Conservation (phyloP, 2,797 vertebrate species). For the Muraenolepis orangiensis region DNA sequence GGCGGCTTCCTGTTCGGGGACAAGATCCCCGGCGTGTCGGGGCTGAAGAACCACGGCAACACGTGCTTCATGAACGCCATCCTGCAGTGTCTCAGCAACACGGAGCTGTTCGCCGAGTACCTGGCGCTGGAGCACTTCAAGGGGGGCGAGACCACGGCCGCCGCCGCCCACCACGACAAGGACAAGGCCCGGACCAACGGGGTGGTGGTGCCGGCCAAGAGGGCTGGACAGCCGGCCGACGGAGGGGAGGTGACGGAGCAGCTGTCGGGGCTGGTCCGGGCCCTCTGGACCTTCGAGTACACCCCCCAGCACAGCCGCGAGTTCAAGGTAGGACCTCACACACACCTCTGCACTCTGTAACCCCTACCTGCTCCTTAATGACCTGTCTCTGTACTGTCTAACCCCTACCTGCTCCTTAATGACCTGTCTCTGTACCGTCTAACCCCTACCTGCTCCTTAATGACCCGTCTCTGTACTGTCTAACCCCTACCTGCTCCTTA, state of each 20-base stretch:
- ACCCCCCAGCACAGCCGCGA: slow-evolving; percentile 96
- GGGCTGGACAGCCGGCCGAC: slow-evolving; percentile 55
- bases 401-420: too few relatives aligned
- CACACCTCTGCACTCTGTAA: too few relatives aligned
- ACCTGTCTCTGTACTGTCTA: too few relatives aligned
- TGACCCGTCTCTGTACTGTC: too few relatives aligned
- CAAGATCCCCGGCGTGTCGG: slow-evolving; percentile 85
- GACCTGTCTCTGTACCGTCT: too few relatives aligned
- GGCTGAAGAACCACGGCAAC: slow-evolving; percentile 96
- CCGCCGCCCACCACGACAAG: slow-evolving; percentile 34
- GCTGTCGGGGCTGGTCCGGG: slow-evolving; percentile 91
- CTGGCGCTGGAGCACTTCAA: slow-evolving; percentile 91
- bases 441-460: too few relatives aligned
- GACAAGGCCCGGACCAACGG: slow-evolving; percentile 73
- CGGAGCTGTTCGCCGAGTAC: slow-evolving; percentile 95
- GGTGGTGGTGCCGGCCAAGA: slow-evolving; percentile 61
- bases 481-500: too few relatives aligned
- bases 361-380: too few relatives aligned
- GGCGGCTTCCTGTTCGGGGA: slow-evolving; percentile 71
- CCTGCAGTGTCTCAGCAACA: slow-evolving; percentile 98
- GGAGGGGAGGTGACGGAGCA: slow-evolving; percentile 92
- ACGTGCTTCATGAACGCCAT: slow-evolving; percentile 99
- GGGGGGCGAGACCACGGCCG: slow-evolving; percentile 47
- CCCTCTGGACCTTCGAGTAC: slow-evolving; percentile 97
- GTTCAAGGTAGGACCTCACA: slow-evolving; percentile 54